A percentile compares a stretch with the other conserved stretches of the same genome.
phyloP scores from a whole-genome alignment of 2,797 vertebrate species.

The Bradypus variegatus region DNA sequence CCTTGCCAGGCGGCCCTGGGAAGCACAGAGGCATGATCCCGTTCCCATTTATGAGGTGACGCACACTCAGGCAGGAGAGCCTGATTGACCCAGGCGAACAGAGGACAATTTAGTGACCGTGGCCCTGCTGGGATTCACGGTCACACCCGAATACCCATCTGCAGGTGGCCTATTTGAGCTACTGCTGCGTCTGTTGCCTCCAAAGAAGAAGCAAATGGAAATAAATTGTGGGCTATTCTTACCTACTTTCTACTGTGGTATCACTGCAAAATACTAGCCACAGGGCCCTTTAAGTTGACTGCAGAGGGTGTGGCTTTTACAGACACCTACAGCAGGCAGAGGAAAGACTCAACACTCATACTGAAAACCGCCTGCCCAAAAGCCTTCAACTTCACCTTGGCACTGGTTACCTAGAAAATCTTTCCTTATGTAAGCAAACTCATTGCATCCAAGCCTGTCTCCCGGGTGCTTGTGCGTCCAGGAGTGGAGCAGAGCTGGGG shows the following conservation, averaged over 20 bases:
- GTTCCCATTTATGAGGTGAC: neutral
- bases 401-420: conserved; percentile 45
- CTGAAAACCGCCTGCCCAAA: conserved; percentile 62
- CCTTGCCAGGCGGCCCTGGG: neutral
- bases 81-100: neutral
- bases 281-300: conserved; percentile 52
- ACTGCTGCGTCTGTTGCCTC: neutral
- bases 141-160: neutral
- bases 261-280: conserved; percentile 50
- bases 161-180: neutral
- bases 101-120: neutral
- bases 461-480: neutral
- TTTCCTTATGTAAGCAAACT: conserved; percentile 56
- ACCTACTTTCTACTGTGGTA: conserved; percentile 2
- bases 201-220: neutral
- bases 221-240: neutral
- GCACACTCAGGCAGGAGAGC: neutral
- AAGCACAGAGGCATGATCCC: neutral
- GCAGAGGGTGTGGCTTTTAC: conserved; percentile 58
- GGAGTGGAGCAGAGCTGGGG: neutral
- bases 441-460: conserved; percentile 44
- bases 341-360: conserved; percentile 61
- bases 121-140: neutral
- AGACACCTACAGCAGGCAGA: conserved; percentile 54
- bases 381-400: conserved; percentile 58